A percentile compares a stretch with the other conserved stretches of the same genome.
phyloP scores from a whole-genome alignment of 2,888 invertebrate genomes.

The Xestia rhomboidea region DNA sequence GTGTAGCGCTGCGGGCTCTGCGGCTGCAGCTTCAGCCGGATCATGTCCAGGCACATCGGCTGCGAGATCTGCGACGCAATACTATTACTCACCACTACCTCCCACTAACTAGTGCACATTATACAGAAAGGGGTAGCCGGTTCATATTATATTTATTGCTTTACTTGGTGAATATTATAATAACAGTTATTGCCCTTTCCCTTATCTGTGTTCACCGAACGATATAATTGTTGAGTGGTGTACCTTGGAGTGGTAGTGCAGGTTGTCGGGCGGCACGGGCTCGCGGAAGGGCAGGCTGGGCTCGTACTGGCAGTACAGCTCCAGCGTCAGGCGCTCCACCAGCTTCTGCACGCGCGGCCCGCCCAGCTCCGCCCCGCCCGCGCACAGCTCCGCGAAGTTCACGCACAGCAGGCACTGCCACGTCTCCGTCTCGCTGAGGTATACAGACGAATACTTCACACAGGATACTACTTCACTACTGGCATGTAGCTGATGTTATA shows the following conservation, averaged over 20 bases:
- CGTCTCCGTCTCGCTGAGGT: conserved; percentile 94
- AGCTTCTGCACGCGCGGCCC: conserved; percentile 92
- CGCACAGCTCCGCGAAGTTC: conserved; percentile 92
- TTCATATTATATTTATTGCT: not conserved
- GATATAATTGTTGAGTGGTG: too few species aligned
- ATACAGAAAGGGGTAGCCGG: not conserved
- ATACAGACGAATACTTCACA: not conserved
- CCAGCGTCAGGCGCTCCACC: conserved; percentile 96
- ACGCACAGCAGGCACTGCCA: conserved; percentile 98
- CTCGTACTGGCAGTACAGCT: conserved; percentile 97
- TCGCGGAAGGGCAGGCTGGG: conserved; percentile 96
- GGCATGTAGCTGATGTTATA: too few species aligned
- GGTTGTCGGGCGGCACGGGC: conserved; percentile 93
- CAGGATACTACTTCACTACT: not conserved
- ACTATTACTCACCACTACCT: not conserved
- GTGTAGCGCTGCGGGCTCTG: conserved; percentile 93
- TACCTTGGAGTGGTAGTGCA: conserved; percentile 83
- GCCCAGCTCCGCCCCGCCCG: conserved; percentile 59
- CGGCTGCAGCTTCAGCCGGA: conserved; percentile 95
- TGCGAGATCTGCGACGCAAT: conserved; percentile 91
- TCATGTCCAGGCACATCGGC: conserved; percentile 96
- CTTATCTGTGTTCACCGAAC: too few species aligned
- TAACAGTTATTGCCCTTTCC: not conserved
- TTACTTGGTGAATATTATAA: not conserved
- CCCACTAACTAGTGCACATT: not conserved